A percentile compares a stretch with the other conserved stretches of the same genome.
These are phyloP conservation scores for Anguilla marmorata DNA, from an alignment of 2,797 vertebrate species.

Conservation along the genomic window DNA sequence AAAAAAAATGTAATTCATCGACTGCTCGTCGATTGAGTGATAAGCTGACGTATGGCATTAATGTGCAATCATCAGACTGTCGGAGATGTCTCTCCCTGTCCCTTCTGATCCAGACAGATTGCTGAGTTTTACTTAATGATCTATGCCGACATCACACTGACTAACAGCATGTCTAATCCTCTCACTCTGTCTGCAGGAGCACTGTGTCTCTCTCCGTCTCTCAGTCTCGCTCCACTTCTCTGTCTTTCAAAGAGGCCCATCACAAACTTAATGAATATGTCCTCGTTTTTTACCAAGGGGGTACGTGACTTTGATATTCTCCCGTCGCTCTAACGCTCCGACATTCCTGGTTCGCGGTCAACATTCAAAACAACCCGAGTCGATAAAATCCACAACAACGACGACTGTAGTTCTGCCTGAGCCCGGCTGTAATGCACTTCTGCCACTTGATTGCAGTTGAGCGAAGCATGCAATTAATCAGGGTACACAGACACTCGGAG, in stretches of 20 bases:
- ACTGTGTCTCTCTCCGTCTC: background rate
- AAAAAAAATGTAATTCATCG: background rate
- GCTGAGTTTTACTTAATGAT: constrained; percentile 54
- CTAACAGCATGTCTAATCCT: constrained; percentile 41
- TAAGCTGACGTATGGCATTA: background rate
- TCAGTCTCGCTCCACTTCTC: background rate
- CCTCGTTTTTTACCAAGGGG: background rate
- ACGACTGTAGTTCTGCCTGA: constrained; percentile 10
- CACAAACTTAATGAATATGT: background rate
- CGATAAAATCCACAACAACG: constrained; percentile 8
- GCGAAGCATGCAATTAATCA: constrained; percentile 14
- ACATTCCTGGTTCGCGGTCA: background rate
- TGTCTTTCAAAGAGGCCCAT: background rate
- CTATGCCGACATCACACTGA: constrained; percentile 61
- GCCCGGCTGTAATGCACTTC: constrained; percentile 6
- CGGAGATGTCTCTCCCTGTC: background rate
- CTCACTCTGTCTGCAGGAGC: constrained; percentile 32
- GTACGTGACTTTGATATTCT: background rate
- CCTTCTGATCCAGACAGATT: constrained; percentile 45
- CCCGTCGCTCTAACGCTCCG: background rate
- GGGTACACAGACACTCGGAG: background rate
- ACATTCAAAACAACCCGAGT: constrained; percentile 10
- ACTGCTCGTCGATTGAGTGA: background rate
- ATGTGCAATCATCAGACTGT: background rate
- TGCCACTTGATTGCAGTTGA: constrained; percentile 21